These are phyloP conservation scores for Diuraphis noxia DNA, from an alignment of 1,140 invertebrate genomes.

Conservation along the genomic window DNA sequence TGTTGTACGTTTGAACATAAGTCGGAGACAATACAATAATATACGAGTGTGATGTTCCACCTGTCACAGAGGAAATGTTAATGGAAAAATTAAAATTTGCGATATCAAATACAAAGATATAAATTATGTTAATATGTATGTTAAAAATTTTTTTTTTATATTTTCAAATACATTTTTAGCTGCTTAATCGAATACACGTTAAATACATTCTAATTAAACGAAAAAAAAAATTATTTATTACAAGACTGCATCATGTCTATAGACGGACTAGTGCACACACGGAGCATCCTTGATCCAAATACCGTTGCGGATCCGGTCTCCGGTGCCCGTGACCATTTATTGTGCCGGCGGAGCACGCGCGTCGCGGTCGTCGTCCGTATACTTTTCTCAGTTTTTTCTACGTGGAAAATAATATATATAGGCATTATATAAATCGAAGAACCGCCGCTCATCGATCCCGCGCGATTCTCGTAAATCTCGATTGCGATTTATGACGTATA, in stretches of 20 bases:
- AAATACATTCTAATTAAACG: neutral
- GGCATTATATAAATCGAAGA: neutral
- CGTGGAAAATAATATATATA: neutral
- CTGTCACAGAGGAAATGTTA: neutral
- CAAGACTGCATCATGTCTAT: neutral
- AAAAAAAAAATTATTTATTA: neutral
- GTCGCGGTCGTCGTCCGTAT: neutral
- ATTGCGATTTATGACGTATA: neutral
- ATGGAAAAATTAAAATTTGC: neutral
- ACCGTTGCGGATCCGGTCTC: conserved; percentile 41
- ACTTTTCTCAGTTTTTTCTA: neutral
- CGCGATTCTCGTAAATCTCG: conserved; percentile 13
- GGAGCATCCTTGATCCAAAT: conserved; percentile 48
- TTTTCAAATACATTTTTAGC: neutral
- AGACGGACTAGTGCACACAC: neutral
- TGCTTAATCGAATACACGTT: neutral
- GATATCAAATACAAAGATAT: neutral
- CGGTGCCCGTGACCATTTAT: conserved; percentile 29
- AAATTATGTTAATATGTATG: too few species aligned
- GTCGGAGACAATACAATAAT: too few species aligned
- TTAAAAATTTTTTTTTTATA: neutral
- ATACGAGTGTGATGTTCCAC: too few species aligned
- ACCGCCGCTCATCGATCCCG: neutral
- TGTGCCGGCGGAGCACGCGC: conserved; percentile 18
- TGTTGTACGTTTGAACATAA: too few species aligned